Percentiles rank a stretch among this genome's conserved stretches.
These are phyloP conservation scores for Caenorhabditis parvicauda DNA, from an alignment of 2,888 invertebrate genomes.

Conservation along the genomic window DNA sequence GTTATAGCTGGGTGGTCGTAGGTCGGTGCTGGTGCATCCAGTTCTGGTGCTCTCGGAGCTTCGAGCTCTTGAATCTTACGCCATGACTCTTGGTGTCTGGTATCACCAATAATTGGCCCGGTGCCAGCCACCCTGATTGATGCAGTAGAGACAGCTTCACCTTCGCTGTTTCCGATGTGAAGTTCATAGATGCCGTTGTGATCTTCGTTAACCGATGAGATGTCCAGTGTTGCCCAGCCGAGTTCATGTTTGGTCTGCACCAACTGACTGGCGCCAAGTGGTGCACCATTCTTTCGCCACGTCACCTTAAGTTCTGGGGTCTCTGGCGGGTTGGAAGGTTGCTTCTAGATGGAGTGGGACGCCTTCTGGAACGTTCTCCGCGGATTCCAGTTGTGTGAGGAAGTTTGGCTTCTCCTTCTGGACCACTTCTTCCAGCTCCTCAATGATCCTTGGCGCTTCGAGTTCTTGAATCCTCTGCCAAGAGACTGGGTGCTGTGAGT, in stretches of 20 bases:
- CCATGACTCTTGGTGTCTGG: conserved; percentile 87
- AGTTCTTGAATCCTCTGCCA: conserved; percentile 77
- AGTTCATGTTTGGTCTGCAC: conserved; percentile 73
- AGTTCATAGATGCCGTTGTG: conserved; percentile 93
- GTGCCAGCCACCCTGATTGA: conserved; percentile 73
- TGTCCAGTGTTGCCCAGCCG: conserved; percentile 86
- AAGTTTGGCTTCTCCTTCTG: conserved; percentile 59
- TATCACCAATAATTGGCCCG: conserved; percentile 72
- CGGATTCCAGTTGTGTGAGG: conserved; percentile 86
- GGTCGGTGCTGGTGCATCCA: conserved; percentile 47
- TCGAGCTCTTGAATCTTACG: conserved; percentile 74
- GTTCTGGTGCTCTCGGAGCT: conserved; percentile 36
- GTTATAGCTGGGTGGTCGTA: conserved; percentile 69
- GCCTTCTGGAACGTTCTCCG: conserved; percentile 80
- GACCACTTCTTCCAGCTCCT: conserved; percentile 74
- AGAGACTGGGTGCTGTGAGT: conserved; percentile 90
- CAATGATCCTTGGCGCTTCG: conserved; percentile 70
- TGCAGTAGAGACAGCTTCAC: conserved; percentile 91
- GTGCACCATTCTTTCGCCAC: conserved; percentile 52
- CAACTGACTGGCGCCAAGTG: conserved; percentile 62
- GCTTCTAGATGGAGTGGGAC: conserved; percentile 92
- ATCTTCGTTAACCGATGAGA: conserved; percentile 70
- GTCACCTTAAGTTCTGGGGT: too few relatives aligned
- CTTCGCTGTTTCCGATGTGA: conserved; percentile 83
- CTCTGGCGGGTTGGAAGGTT: conserved; percentile 91